phyloP scores from a whole-genome alignment of 1,140 invertebrate genomes.

The Rhagoletis pomonella region DNA sequence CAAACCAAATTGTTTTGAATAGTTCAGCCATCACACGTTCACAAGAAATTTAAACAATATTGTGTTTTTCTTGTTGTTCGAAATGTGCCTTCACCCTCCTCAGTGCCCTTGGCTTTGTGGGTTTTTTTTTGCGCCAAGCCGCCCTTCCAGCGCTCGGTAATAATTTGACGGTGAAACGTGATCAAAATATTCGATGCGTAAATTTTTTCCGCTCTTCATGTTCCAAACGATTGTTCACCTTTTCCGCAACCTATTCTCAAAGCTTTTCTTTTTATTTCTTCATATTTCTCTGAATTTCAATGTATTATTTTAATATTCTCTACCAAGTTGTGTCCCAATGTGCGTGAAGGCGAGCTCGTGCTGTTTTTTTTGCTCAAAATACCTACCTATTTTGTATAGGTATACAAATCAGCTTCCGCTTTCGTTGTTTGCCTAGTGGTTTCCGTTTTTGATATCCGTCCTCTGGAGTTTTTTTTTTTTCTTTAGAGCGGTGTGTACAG shows the following conservation, averaged over 20 bases:
- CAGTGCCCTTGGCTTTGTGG: not conserved
- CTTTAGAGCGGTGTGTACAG: slow-evolving; percentile 54
- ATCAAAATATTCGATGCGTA: slow-evolving; percentile 48
- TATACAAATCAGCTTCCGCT: slow-evolving; percentile 72
- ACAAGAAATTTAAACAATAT: slow-evolving; percentile 32
- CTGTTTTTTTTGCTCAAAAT: not conserved
- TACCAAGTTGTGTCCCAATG: slow-evolving; percentile 1
- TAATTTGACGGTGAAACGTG: slow-evolving; percentile 55
- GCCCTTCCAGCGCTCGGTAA: not conserved
- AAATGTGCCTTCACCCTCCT: not conserved
- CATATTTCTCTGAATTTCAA: slow-evolving; percentile 27
- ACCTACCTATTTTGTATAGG: not conserved
- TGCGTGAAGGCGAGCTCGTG: slow-evolving; percentile 48
- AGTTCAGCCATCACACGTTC: not conserved
- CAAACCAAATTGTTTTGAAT: slow-evolving; percentile 35
- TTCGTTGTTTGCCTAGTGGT: slow-evolving; percentile 50
- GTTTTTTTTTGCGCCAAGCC: not conserved
- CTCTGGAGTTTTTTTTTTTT: slow-evolving; percentile 58
- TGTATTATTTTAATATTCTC: slow-evolving; percentile 47
- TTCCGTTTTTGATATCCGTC: slow-evolving; percentile 49
- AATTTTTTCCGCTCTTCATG: not conserved
- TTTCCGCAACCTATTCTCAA: not conserved
- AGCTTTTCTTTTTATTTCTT: slow-evolving; percentile 59
- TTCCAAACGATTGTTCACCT: slow-evolving; percentile 7
- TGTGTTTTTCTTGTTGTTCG: not conserved